Evolutionary conservation across 35 echinoderm and acorn worm species (phyloP).

Genomic region (Eucidaris tribuloides): DNA sequence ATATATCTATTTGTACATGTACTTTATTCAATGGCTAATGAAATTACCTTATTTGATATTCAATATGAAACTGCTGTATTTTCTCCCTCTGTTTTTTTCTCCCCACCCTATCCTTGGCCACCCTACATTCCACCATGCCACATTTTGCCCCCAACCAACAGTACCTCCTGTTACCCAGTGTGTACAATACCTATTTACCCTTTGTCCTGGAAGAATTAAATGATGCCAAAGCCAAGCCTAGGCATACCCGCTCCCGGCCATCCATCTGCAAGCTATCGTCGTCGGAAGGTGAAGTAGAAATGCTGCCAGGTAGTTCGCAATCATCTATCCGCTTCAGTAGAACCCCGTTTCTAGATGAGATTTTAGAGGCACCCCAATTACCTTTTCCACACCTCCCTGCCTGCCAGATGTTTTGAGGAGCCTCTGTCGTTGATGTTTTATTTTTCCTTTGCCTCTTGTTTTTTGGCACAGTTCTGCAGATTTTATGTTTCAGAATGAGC

Average conservation of each 20-base stretch:
- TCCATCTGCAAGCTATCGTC: background rate
- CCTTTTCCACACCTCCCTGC: background rate
- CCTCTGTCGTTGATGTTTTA: background rate
- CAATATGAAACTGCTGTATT: background rate
- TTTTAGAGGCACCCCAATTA: too few species aligned
- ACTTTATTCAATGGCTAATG: too few species aligned
- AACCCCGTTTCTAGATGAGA: too few species aligned
- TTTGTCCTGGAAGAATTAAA: background rate
- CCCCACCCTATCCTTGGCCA: background rate
- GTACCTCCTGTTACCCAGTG: background rate
- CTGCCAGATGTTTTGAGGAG: background rate
- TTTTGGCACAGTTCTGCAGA: too few species aligned
- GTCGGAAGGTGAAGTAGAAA: background rate
- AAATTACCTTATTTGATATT: too few species aligned
- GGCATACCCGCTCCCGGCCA: background rate
- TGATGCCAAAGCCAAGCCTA: background rate
- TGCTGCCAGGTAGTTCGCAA: background rate
- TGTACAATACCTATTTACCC: background rate
- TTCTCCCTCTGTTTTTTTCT: background rate
- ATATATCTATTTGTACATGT: too few species aligned
- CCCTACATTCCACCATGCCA: background rate
- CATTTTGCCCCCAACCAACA: background rate
- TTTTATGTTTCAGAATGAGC: too few species aligned
- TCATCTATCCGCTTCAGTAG: background rate
- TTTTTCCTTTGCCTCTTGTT: too few species aligned